Base-by-base conservation (phyloP, 1,140 invertebrate species). In the Homalodisca vitripennis region DNA sequence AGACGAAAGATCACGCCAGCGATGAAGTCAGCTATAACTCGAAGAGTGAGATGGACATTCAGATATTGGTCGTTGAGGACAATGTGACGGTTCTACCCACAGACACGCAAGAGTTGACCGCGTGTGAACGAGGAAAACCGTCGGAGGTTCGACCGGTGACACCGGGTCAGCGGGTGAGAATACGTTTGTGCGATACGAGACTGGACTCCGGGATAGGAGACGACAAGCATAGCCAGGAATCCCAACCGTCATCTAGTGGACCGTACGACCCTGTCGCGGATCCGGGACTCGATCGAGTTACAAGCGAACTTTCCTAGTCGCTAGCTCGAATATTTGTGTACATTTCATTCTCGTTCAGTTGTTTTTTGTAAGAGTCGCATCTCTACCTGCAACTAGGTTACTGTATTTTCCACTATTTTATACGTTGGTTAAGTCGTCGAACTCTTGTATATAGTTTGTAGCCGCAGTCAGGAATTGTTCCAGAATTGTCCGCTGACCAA, bases 141-240 rank as follows among this genome's bases (percentile, higher is more conserved):
- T 2, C 14, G 1, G 63, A 66, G 26, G 17, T 31, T 12, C 31
- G 63, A 31, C 30, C 63, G 2, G 55, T 62, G 1, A 46, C 31
- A 0, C 67, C 67, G 2, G 73, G 73, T 12, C 73, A 74, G 41
- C 60, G 73, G 29, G 71, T 74, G 1, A 27, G 73, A 27, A 74
- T 74, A n/a, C 34, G 73, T 30, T 68, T 74, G 3, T 74, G 73
- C 29, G 73, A 74, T 65, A 74, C 73, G 0, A 27, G 71, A 32
- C 66, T 74, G 34, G 73, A 74, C 57, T 74, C 73, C 0, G 73
- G 73, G 22, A 74, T 74, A 14, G 73, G 73, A 0, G 73, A 74
- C 41, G 73, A 74, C 20, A 74, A 74, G 53, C 73, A 74, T 41
- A 72, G 71, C 30, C 73, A 74, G 30, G 73, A 74, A 48, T 74